Base-by-base conservation (phyloP, 2,797 vertebrate species). In the Sciaenops ocellatus region DNA sequence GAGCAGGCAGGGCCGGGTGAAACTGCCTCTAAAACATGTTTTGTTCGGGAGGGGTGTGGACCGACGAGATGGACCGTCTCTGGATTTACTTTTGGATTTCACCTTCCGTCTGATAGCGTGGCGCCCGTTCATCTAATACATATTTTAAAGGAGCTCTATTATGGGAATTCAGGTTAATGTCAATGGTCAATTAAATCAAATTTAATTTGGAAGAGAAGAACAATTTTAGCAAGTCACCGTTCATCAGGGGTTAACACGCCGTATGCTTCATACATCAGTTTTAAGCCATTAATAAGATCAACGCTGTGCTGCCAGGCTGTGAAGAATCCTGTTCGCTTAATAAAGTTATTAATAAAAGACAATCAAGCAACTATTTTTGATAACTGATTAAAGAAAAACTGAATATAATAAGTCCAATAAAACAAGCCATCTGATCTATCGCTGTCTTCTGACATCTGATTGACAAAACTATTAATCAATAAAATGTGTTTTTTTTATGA, bases 1-100 rank as follows among this genome's bases (percentile, higher is more conserved):
- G 89, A 91, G 79, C 50, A 76, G 69, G 38, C 78, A 76, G 54
- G 74, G 83, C 15, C 1, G 51, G 71, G 34, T 0, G 24, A n/a
- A 38, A 24, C 72, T 12, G 75, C 66, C 44, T 15, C 68, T 41
- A 2, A 38, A 52, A 50, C 56, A 41, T 3, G n/a, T 38, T 3
- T 55, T 12, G 69, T 59, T 76, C 1, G 1, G 48, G 46, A 22
- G 38, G 41, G 24, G 51, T 41, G 68, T 12, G 26, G 28, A 34
- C 34, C 34, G 52, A 42, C 69, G 11, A 60, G 30, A 73, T 24
- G 47, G 44, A 50, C 48, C 0, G 3, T 3, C 41, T 76, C 74
- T 22, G 41, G 28, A 46, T 73, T 62, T 28, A 69, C 57, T 68
- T 57, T 54, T 50, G 42, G 20, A 16, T 52, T 74, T 52, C 3